Conservation (phyloP, 2,113 vertebrate species). For the Columba livia region DNA sequence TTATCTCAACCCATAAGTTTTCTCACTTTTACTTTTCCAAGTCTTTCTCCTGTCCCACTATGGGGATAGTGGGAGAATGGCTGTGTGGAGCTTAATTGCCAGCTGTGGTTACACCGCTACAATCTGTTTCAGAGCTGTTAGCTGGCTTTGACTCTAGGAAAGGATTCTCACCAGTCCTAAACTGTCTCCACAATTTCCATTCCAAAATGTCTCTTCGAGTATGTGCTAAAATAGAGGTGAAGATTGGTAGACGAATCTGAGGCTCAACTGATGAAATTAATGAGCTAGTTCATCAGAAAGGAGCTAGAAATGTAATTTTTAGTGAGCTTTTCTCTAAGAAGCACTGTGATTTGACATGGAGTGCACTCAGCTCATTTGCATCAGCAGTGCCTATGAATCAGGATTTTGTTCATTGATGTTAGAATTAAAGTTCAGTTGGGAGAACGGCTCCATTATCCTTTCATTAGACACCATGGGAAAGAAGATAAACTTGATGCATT, state of each 20-base stretch:
- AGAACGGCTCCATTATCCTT: background rate
- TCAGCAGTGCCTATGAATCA: background rate
- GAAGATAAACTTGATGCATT: background rate
- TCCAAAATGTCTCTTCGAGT: background rate
- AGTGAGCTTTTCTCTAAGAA: background rate
- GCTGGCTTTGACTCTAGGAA: background rate
- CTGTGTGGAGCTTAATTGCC: too few species aligned
- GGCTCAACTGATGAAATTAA: background rate
- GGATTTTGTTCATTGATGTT: background rate
- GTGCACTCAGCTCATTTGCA: background rate
- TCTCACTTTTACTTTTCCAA: too few species aligned
- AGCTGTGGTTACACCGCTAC: too few species aligned
- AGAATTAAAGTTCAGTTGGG: background rate
- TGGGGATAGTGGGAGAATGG: too few species aligned
- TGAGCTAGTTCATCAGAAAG: background rate
- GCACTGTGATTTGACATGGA: background rate
- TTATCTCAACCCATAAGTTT: too few species aligned
- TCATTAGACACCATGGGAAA: background rate
- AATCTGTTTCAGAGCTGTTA: background rate
- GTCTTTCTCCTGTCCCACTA: too few species aligned
- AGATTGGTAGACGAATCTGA: background rate
- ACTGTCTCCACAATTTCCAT: background rate
- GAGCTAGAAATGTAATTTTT: background rate
- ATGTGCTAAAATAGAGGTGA: background rate
- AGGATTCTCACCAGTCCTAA: background rate